Conservation (phyloP, 2,888 invertebrate species). For the Macrophya annulata region DNA sequence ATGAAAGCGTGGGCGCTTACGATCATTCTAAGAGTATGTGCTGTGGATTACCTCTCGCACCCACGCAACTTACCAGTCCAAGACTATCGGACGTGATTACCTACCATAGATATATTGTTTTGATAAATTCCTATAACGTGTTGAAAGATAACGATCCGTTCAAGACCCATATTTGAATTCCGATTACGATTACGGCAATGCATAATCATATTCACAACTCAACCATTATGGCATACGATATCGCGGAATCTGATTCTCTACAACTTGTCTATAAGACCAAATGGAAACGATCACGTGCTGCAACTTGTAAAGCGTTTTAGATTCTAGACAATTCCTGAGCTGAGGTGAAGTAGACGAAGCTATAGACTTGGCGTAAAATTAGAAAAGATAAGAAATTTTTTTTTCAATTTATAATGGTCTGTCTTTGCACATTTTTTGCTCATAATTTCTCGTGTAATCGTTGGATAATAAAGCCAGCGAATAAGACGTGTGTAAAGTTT, state of each 20-base stretch:
- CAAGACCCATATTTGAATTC: background rate
- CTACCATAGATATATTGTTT: background rate
- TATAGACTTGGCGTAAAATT: too few relatives aligned
- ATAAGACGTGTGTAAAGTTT: background rate
- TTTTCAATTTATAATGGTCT: too few relatives aligned
- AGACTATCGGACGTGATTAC: conserved; percentile 2
- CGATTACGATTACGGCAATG: background rate
- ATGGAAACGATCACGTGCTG: background rate
- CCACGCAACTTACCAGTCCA: background rate
- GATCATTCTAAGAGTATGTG: background rate
- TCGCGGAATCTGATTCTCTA: background rate
- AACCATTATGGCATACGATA: background rate
- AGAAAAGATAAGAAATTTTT: too few relatives aligned
- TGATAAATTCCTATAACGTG: conserved; percentile 14
- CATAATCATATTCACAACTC: background rate
- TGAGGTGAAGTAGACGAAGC: background rate
- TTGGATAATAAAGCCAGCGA: background rate
- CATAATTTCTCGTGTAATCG: too few relatives aligned
- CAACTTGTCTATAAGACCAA: background rate
- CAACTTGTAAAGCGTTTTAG: background rate
- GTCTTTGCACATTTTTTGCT: too few relatives aligned
- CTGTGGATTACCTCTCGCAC: background rate
- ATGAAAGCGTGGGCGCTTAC: conserved; percentile 8
- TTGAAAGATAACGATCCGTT: background rate
- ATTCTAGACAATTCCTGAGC: background rate